These are phyloP conservation scores for Pseudopleuronectes americanus DNA, from an alignment of 2,797 vertebrate species.

Conservation along the genomic window DNA sequence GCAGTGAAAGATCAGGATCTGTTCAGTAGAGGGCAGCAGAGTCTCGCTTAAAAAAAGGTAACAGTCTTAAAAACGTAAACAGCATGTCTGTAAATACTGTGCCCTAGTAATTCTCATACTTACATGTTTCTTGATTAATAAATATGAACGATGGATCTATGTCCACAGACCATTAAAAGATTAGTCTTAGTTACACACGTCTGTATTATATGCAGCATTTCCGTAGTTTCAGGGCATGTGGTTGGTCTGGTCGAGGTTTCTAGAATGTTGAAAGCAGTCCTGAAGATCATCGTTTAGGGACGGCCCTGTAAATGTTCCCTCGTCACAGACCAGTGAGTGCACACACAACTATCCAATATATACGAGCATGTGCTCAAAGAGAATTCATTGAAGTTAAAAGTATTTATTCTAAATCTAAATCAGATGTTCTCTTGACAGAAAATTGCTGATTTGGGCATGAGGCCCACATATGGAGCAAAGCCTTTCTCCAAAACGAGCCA, in stretches of 20 bases:
- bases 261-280: constrained; percentile 41
- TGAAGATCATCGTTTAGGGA: constrained; percentile 45
- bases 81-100: constrained; percentile 37
- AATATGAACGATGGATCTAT: constrained; percentile 53
- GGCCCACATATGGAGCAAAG: constrained; percentile 58
- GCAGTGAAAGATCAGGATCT: constrained; percentile 28
- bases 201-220: constrained; percentile 33
- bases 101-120: constrained; percentile 28
- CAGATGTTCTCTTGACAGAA: constrained; percentile 39
- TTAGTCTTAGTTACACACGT: constrained; percentile 27
- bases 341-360: constrained; percentile 19
- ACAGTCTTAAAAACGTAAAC: constrained; percentile 42
- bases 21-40: constrained; percentile 73
- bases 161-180: constrained; percentile 19
- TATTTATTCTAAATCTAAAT: constrained; percentile 49
- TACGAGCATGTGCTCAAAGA: constrained; percentile 27
- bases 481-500: constrained; percentile 47
- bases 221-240: constrained; percentile 37
- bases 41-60: constrained; percentile 39
- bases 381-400: constrained; percentile 22
- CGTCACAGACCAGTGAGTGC: constrained; percentile 18
- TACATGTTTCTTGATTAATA: constrained; percentile 53
- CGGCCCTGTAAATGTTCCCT: constrained; percentile 14
- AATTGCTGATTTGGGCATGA: constrained; percentile 25
- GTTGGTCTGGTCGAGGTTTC: constrained; percentile 43